Conservation (phyloP, 2,888 invertebrate genomes). For the Fissipunctia ypsillon region DNA sequence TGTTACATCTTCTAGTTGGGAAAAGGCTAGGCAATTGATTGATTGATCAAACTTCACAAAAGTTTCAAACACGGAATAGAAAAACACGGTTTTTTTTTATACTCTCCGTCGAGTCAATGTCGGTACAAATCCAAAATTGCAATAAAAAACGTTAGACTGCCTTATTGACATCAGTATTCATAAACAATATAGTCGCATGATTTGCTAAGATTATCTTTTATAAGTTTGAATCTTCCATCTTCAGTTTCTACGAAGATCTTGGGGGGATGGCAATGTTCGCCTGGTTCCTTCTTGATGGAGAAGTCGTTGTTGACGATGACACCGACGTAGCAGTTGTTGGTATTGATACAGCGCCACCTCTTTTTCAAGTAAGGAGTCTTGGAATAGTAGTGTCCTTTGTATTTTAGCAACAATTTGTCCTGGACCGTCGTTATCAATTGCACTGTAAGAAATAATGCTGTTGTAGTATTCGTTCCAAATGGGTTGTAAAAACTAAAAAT, state of each 20-base stretch:
- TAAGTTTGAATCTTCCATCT: constrained; percentile 69
- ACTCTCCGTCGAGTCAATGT: no score
- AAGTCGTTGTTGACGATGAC: constrained; percentile 71
- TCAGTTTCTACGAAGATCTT: constrained; percentile 65
- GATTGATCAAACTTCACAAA: no score
- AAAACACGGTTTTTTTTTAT: no score
- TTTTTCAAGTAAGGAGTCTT: constrained; percentile 74
- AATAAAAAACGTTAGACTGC: constrained; percentile 27
- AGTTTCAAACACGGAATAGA: no score
- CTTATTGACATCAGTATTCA: constrained; percentile 53
- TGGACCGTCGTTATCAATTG: constrained; percentile 73
- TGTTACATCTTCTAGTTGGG: no score
- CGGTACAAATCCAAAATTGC: constrained; percentile 5
- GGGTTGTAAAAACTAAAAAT: constrained; percentile 3
- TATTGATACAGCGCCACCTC: constrained; percentile 81
- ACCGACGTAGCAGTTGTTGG: constrained; percentile 74
- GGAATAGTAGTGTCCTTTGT: constrained; percentile 78
- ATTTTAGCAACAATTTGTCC: constrained; percentile 74
- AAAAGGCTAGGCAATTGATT: no score
- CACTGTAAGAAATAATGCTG: constrained; percentile 65
- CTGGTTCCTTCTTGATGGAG: constrained; percentile 72
- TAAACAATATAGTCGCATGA: constrained; percentile 68
- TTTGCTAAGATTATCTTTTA: constrained; percentile 57
- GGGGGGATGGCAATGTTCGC: constrained; percentile 73
- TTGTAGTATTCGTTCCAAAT: constrained; percentile 9